Evolutionary conservation across 2,888 invertebrate species (phyloP).

Genomic region (Andrena flavipes): DNA sequence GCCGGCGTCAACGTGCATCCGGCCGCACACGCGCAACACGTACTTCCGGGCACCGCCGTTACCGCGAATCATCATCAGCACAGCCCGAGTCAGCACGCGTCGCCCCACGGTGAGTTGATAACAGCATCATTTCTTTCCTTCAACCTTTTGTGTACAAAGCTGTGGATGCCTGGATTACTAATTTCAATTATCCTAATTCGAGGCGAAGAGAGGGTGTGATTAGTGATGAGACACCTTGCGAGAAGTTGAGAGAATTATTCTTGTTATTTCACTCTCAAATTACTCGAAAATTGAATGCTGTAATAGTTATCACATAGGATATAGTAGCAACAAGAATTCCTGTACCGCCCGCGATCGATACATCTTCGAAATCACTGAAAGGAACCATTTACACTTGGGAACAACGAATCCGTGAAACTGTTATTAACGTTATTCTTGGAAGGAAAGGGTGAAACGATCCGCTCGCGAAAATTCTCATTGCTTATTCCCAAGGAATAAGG

Average conservation of each 20-base stretch:
- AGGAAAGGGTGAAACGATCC: constrained; percentile 3
- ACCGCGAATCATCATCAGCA: constrained; percentile 82
- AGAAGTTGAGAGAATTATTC: too few species aligned
- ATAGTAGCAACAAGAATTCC: neutral
- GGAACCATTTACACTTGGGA: neutral
- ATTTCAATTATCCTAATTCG: too few species aligned
- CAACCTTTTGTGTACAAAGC: neutral
- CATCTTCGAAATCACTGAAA: neutral
- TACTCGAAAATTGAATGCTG: too few species aligned
- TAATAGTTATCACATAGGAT: neutral
- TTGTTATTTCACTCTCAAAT: too few species aligned
- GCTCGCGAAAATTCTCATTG: constrained; percentile 22
- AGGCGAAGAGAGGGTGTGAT: too few species aligned
- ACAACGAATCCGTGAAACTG: constrained; percentile 1
- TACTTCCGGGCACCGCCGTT: constrained; percentile 80
- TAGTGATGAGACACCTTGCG: too few species aligned
- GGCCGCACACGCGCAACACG: constrained; percentile 81
- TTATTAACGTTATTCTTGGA: neutral
- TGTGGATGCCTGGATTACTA: too few species aligned
- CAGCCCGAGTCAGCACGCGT: constrained; percentile 82
- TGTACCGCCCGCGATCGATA: neutral
- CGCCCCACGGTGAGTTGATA: constrained; percentile 80
- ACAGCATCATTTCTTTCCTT: neutral
- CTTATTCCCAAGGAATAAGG: constrained; percentile 39
- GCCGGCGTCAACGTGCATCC: constrained; percentile 81